A percentile compares a stretch with the other conserved stretches of the same genome.
phyloP scores from a whole-genome alignment of 2,113 vertebrate genomes.

The Hypanus sabinus region DNA sequence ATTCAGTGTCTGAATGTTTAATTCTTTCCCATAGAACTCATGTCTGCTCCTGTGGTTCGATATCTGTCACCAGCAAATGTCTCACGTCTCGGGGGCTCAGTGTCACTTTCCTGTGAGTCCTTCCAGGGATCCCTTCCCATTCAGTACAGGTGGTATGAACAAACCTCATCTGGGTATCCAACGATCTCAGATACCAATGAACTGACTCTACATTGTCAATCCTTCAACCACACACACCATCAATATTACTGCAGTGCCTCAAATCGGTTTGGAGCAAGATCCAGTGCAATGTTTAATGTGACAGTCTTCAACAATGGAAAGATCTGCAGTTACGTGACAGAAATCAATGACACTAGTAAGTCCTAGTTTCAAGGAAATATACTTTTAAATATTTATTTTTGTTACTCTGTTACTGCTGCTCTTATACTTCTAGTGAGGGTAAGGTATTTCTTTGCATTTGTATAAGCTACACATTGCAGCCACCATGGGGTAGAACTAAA shows the following conservation, averaged over 20 bases:
- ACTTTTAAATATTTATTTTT: too few relatives aligned
- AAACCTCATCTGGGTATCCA: too few relatives aligned
- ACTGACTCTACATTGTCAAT: neutral
- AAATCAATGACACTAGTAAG: neutral
- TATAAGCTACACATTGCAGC: too few relatives aligned
- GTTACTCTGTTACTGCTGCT: too few relatives aligned
- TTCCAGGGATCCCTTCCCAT: neutral
- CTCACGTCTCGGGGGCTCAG: neutral
- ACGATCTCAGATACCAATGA: neutral
- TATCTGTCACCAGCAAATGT: neutral
- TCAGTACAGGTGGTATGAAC: neutral
- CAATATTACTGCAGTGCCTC: neutral
- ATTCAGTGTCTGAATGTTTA: neutral
- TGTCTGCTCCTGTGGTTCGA: neutral
- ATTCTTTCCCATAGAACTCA: neutral
- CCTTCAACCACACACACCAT: neutral
- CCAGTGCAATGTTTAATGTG: neutral
- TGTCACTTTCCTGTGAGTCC: slow-evolving; percentile 3
- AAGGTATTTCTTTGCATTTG: too few relatives aligned
- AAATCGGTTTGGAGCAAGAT: neutral
- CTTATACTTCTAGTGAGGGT: too few relatives aligned
- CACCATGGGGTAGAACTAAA: too few relatives aligned
- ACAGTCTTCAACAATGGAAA: neutral
- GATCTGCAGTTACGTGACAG: neutral
- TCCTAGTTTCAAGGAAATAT: neutral